Evolutionary conservation across 2,797 vertebrate genomes (phyloP), one percentile per base, ranked within the genome.

Genomic region (Miichthys miiuy): DNA sequence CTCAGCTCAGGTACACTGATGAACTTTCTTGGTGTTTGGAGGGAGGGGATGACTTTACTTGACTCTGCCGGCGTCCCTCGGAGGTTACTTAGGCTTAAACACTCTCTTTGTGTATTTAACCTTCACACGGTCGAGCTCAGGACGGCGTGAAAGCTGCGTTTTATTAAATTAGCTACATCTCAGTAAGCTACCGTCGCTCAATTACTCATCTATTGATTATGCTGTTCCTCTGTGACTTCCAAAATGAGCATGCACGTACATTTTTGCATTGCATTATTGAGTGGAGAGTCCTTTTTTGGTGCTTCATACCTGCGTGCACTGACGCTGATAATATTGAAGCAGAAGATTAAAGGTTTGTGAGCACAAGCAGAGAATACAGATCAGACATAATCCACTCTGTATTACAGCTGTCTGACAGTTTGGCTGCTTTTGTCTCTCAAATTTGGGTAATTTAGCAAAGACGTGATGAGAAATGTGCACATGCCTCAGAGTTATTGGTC

Each of bases 171-270:
- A 42, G 41, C 72, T 20, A 0, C 44, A 75, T 41, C 68, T 78
- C 38, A 64, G 25, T 27, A 42, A 3, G n/a, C 77, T 27, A 13
- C 52, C 42, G 1, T 71, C 55, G 47, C 69, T 55, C 64, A 51
- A 60, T 54, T 55, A 81, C 63, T 60, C 64, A 4, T 27, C 27
- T 68, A 62, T 81, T 61, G 77, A 77, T 80, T 64, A 58, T 52
- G 52, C 20, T 54, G 34, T 60, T 52, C 51, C 56, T 57, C 60
- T 41, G 47, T 3, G 7, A 18, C 38, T 68, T 74, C 44, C 16
- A 58, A 38, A 56, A 68, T 48, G n/a, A 52, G 63, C 2, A 25
- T 62, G 20, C 16, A 64, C 51, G 17, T 13, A 9, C 30, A 44
- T 47, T 34, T 62, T 13, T 16, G 17, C 2, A 12, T 7, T 2